Evolutionary conservation across 2,113 vertebrate genomes (phyloP).

Genomic region (Hippocampus comes): DNA sequence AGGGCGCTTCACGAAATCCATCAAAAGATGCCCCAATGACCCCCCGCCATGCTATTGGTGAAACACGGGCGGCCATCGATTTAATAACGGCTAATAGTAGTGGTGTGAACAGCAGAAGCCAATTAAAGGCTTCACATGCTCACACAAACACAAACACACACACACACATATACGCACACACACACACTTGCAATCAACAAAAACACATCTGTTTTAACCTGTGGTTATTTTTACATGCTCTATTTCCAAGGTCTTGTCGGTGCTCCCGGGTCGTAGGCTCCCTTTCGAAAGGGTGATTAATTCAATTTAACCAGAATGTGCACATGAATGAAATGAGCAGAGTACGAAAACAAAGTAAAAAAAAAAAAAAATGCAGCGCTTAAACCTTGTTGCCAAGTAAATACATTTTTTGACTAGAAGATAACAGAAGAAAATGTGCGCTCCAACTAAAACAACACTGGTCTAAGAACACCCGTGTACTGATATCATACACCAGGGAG

Average conservation of each 20-base stretch:
- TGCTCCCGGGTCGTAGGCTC: conserved; percentile 46
- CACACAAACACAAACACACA: conserved; percentile 1
- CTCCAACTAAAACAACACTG: neutral
- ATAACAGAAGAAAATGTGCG: conserved; percentile 4
- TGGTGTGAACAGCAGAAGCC: conserved; percentile 45
- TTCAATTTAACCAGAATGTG: conserved; percentile 62
- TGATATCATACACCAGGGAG: conserved; percentile 39
- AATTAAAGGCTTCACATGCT: conserved; percentile 46
- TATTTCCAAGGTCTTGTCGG: conserved; percentile 59
- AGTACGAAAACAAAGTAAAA: conserved; percentile 6
- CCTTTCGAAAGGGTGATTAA: conserved; percentile 65
- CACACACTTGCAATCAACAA: conserved; percentile 68
- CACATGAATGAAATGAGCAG: conserved; percentile 64
- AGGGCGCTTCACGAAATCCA: conserved; percentile 18
- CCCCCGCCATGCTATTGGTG: conserved; percentile 27
- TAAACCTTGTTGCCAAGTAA: neutral
- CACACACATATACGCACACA: conserved; percentile 40
- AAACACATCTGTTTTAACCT: conserved; percentile 61
- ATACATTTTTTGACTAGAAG: conserved; percentile 33
- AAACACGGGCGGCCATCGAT: conserved; percentile 29
- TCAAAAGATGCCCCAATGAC: conserved; percentile 49
- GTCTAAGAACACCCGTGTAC: conserved; percentile 18
- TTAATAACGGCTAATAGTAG: conserved; percentile 39
- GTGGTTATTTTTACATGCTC: conserved; percentile 65
- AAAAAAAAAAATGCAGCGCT: conserved; percentile 11